Evolutionary conservation across 2,888 invertebrate species (phyloP).

Genomic region (Drosophila eohydei): DNA sequence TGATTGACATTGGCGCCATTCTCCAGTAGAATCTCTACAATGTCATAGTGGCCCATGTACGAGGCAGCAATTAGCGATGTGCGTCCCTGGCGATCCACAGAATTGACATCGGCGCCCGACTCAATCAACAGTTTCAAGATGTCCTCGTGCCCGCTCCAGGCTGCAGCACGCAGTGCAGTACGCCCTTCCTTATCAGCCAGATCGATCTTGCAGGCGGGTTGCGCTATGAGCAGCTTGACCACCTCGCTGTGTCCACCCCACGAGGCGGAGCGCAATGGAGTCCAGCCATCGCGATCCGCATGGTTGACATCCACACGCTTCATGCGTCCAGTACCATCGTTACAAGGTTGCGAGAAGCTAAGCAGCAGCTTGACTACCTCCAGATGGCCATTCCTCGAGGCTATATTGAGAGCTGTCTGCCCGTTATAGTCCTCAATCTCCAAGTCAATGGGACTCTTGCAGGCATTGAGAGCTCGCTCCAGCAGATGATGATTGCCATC

Average conservation of each 20-base stretch:
- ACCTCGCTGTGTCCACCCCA: constrained; percentile 98
- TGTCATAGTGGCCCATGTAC: constrained; percentile 98
- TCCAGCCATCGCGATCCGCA: constrained; percentile 95
- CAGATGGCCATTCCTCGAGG: constrained; percentile 91
- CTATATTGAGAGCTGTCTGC: constrained; percentile 94
- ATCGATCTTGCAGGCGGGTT: constrained; percentile 92
- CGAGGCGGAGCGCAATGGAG: constrained; percentile 95
- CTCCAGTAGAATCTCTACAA: constrained; percentile 92
- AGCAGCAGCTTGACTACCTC: constrained; percentile 89
- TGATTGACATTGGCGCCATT: constrained; percentile 94
- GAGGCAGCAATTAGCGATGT: constrained; percentile 97
- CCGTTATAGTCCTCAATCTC: constrained; percentile 91
- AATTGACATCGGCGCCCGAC: constrained; percentile 91
- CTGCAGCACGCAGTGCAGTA: constrained; percentile 95
- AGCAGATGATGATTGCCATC: constrained; percentile 90
- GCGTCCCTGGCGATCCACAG: constrained; percentile 94
- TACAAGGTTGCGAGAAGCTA: constrained; percentile 82
- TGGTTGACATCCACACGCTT: constrained; percentile 90
- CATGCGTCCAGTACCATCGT: constrained; percentile 83
- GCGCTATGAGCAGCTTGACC: constrained; percentile 91
- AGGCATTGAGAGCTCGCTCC: constrained; percentile 88
- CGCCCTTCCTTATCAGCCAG: constrained; percentile 94
- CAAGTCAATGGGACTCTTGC: constrained; percentile 85
- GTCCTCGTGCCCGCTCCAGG: constrained; percentile 97
- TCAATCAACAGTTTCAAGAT: constrained; percentile 91